Percentiles rank a stretch among this genome's conserved stretches.
Conservation (phyloP, 2,113 vertebrate genomes). For the Anas platyrhynchos region DNA sequence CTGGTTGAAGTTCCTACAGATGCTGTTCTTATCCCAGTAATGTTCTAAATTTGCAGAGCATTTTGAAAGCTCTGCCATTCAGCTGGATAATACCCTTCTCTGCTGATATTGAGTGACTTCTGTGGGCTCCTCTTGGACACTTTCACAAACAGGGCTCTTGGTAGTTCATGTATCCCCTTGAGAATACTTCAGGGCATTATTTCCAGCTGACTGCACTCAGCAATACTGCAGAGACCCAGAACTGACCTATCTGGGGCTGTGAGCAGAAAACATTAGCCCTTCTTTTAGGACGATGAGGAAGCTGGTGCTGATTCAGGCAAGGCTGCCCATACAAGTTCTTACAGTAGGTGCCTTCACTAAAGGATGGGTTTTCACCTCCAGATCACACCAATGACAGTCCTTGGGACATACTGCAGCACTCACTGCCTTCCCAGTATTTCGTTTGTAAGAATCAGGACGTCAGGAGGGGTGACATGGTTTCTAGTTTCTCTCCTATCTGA, state of each 20-base stretch:
- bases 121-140: neutral
- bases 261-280: neutral
- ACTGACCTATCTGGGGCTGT: rapidly evolving
- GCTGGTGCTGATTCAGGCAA: neutral
- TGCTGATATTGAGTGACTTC: neutral
- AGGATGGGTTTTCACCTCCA: neutral
- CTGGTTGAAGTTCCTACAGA: conserved; percentile 1
- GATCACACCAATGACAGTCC: neutral
- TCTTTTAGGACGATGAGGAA: neutral
- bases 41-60: conserved; percentile 44
- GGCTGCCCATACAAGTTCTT: neutral
- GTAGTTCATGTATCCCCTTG: neutral
- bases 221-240: neutral
- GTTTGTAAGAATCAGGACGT: neutral
- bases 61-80: conserved; percentile 36
- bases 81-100: neutral
- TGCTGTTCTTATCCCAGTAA: conserved; percentile 44
- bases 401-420: too few species aligned
- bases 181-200: neutral
- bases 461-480: neutral
- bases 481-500: neutral
- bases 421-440: neutral
- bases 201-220: neutral
- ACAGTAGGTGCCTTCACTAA: neutral
- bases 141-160: neutral